phyloP scores from a whole-genome alignment of 2,797 vertebrate genomes.

The Eidolon dupreanum region DNA sequence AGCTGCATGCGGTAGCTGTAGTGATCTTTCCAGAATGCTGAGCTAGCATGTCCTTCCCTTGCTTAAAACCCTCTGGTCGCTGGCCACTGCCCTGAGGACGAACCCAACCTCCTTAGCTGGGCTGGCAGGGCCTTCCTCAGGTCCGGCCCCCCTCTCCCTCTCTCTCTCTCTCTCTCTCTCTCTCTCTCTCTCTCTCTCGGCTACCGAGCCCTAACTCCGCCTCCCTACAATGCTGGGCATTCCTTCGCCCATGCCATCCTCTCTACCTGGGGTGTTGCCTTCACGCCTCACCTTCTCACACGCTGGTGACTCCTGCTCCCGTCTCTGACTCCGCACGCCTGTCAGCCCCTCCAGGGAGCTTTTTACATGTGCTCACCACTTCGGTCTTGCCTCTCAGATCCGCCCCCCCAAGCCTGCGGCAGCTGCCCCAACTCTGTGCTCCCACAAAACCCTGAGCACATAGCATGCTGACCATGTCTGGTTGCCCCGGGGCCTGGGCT shows the following conservation, averaged over 20 bases:
- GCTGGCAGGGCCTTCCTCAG: background rate
- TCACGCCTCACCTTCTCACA: accelerated
- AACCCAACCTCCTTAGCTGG: background rate
- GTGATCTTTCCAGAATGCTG: background rate
- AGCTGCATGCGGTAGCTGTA: background rate
- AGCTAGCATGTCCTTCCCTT: background rate
- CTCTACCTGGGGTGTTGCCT: background rate
- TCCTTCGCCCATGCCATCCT: background rate
- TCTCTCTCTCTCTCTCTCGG: background rate
- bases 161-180: too few species aligned
- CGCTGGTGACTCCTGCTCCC: background rate
- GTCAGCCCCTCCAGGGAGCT: background rate
- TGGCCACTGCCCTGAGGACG: background rate
- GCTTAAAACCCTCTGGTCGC: too few species aligned
- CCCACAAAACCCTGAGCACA: background rate
- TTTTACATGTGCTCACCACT: background rate
- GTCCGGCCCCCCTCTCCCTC: background rate
- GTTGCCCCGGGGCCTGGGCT: background rate
- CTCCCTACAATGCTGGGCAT: background rate
- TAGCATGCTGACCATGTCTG: background rate
- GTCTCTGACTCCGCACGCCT: background rate
- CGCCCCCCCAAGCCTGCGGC: background rate
- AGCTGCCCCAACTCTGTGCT: background rate
- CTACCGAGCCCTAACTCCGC: too few species aligned
- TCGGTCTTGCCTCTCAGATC: background rate